These are phyloP conservation scores for Stictonetta naevosa DNA, from an alignment of 2,113 vertebrate genomes.

Conservation along the genomic window DNA sequence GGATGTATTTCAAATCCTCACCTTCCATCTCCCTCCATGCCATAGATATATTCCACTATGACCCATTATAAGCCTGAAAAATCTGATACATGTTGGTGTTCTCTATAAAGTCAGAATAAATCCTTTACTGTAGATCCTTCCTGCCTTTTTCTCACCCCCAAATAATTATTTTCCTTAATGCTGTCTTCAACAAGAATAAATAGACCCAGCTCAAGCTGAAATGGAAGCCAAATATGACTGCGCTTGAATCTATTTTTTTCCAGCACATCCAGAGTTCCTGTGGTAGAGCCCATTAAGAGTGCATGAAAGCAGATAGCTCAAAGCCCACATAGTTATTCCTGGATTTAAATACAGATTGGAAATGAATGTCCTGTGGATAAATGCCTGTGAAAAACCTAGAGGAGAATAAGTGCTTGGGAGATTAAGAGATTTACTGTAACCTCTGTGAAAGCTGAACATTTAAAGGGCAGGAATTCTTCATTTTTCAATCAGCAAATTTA, in stretches of 20 bases:
- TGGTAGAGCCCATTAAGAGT: not conserved
- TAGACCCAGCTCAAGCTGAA: slow-evolving; percentile 1
- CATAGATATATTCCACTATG: not conserved
- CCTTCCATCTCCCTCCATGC: not conserved
- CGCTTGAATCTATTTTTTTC: not conserved
- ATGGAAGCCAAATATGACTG: slow-evolving; percentile 1
- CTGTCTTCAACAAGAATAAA: slow-evolving; percentile 22
- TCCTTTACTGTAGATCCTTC: not conserved
- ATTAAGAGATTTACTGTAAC: slow-evolving; percentile 71
- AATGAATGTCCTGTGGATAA: slow-evolving; percentile 43
- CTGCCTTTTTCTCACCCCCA: not conserved
- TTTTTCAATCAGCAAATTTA: slow-evolving; percentile 56
- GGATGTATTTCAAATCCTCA: not conserved
- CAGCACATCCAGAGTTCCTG: not conserved
- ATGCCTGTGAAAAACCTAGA: slow-evolving; percentile 38
- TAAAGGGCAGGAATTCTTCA: slow-evolving; percentile 46
- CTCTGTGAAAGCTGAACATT: slow-evolving; percentile 42
- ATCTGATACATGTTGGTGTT: not conserved
- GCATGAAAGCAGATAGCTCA: slow-evolving; percentile 40
- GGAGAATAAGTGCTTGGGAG: slow-evolving; percentile 49
- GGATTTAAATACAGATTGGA: slow-evolving; percentile 62
- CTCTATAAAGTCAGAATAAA: not conserved
- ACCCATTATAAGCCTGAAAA: not conserved
- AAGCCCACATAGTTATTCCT: slow-evolving; percentile 35
- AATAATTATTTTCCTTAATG: slow-evolving; percentile 43